Base-by-base conservation (phyloP, 2,113 vertebrate genomes). In the Illadopsis cleaveri region DNA sequence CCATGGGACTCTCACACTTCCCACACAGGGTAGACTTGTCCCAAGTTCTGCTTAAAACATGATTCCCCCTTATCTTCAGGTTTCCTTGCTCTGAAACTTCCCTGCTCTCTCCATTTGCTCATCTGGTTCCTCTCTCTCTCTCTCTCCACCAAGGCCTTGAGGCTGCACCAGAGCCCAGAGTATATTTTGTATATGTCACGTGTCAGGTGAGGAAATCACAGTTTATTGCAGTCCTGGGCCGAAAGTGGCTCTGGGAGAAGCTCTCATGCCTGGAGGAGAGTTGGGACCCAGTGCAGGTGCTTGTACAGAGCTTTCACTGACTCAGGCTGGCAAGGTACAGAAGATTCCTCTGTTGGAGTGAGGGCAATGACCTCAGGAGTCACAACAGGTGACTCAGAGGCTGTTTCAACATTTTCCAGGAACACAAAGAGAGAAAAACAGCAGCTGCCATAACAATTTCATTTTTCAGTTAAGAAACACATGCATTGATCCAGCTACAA, bases 151-250 rank as follows among this genome's bases (percentile, higher is more conserved):
- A 56, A 79, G 18, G 19, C 35, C 66, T 51, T 35, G 25, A 76
- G 21, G 11, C 11, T 56, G 44, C 91, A 35, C 4, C 53, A 88
- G 60, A 66, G 27, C 12, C 35, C 42, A 42, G 40, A 76, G 6
- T 3, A 1, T 24, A 4, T n/a, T 60, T 66, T 44, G 23, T 21
- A 2, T 7, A 1, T 38, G 18, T 24, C 53, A 9, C 0, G 6
- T 56, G 15, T 71, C 21, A 28, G 23, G 37, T 9, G 11, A 35
- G 17, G 9, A 82, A 57, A 33, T 21, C 38, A 33, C 56, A 54
- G 35, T 7, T 15, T 15, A 28, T 48, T 58, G 38, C 44, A 65
- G 0, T 44, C 64, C 75, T 64, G 48, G 47, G 33, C 77, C 77
- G 31, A 9, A 75, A 58, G 35, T 19, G 35, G 38, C 38, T 79